Evolutionary conservation across 2,888 invertebrate species (phyloP).

Genomic region (Drosophila buzzatii): DNA sequence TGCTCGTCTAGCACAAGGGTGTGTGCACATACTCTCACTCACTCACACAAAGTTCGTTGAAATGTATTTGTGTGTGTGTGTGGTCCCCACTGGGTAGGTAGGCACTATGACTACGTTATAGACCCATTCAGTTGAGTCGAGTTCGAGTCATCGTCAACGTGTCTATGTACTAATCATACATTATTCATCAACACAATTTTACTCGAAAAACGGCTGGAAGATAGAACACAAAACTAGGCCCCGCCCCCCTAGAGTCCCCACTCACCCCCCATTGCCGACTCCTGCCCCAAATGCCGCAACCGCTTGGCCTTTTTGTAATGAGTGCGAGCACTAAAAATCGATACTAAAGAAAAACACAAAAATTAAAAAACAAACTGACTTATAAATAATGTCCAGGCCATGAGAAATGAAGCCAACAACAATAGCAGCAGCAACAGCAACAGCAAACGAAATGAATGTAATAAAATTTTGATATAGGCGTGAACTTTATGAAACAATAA

Average conservation of each 20-base stretch:
- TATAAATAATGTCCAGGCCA: constrained; percentile 68
- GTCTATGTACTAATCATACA: constrained; percentile 81
- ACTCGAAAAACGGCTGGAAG: constrained; percentile 77
- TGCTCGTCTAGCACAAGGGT: constrained; percentile 21
- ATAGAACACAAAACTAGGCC: constrained; percentile 30
- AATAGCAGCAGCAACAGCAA: constrained; percentile 7
- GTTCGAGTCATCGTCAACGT: constrained; percentile 79
- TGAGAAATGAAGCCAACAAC: constrained; percentile 29
- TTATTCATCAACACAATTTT: constrained; percentile 77
- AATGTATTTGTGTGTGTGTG: constrained; percentile 15
- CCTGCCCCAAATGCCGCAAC: background rate
- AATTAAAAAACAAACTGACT: constrained; percentile 61
- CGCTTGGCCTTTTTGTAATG: constrained; percentile 38
- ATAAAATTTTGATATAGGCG: constrained; percentile 79
- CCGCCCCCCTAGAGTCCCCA: background rate
- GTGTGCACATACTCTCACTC: constrained; percentile 12
- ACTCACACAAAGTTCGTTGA: background rate
- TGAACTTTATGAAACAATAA: constrained; percentile 72
- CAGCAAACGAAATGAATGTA: constrained; percentile 30
- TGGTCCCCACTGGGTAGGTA: constrained; percentile 30
- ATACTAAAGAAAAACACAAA: constrained; percentile 73
- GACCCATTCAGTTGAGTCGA: constrained; percentile 43
- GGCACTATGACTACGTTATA: constrained; percentile 10
- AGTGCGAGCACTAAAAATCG: constrained; percentile 64
- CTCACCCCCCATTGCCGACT: background rate